Conservation (phyloP, 1,140 invertebrate species). For the Bombyx mandarina region DNA sequence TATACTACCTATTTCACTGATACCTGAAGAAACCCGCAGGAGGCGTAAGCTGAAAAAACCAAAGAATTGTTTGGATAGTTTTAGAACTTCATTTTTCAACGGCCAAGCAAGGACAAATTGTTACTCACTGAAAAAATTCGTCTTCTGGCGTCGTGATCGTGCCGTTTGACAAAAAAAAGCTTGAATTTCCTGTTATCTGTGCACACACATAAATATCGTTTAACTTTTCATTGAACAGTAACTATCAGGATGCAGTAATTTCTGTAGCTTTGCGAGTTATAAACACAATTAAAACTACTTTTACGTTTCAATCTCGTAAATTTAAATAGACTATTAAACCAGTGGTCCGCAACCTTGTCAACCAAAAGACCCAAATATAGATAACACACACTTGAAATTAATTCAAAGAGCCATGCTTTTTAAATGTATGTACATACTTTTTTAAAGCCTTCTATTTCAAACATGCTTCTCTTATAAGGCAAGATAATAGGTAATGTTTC, state of each 20-base stretch:
- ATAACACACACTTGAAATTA: too few species aligned
- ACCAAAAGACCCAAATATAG: too few species aligned
- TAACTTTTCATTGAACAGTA: too few species aligned
- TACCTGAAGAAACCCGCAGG: slow-evolving; percentile 76
- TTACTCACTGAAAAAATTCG: slow-evolving; percentile 88
- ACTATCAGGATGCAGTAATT: too few species aligned
- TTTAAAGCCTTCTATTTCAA: too few species aligned
- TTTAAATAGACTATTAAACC: background rate
- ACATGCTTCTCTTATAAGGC: too few species aligned
- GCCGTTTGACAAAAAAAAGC: slow-evolving; percentile 30
- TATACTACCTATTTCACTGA: slow-evolving; percentile 78
- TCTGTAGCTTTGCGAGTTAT: too few species aligned
- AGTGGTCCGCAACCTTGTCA: background rate
- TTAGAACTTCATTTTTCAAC: background rate
- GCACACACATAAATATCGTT: too few species aligned
- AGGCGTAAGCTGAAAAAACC: slow-evolving; percentile 75
- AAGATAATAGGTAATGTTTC: too few species aligned
- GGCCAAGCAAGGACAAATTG: background rate
- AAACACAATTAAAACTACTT: slow-evolving; percentile 18
- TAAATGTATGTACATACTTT: too few species aligned
- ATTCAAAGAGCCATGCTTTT: too few species aligned
- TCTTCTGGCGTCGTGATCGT: slow-evolving; percentile 79
- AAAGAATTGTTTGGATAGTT: background rate
- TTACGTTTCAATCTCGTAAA: background rate
- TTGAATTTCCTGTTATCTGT: slow-evolving; percentile 47